Evolutionary conservation across 2,113 vertebrate species (phyloP).

Genomic region (Todiramphus saurophagus): DNA sequence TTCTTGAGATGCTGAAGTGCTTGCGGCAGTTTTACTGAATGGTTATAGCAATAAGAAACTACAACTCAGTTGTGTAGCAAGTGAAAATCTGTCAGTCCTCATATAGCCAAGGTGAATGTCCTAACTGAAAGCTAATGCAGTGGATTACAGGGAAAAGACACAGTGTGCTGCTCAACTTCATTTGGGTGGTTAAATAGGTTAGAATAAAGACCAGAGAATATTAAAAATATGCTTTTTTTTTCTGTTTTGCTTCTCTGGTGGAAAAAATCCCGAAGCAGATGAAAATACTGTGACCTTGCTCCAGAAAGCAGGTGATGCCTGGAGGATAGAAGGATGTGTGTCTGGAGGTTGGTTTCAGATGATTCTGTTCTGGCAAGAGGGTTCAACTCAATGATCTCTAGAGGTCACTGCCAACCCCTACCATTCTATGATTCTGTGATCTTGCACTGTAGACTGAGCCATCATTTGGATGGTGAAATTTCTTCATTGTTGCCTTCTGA

Average conservation of each 20-base stretch:
- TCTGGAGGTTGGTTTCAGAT: not conserved
- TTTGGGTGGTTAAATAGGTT: not conserved
- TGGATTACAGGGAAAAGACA: not conserved
- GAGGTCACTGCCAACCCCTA: no score
- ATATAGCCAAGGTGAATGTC: not conserved
- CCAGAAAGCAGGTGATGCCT: not conserved
- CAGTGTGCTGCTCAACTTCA: rapidly evolving
- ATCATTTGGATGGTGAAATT: not conserved
- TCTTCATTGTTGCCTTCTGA: not conserved
- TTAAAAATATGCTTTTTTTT: not conserved
- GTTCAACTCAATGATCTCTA: no score
- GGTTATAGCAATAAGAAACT: not conserved
- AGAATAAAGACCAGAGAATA: no score
- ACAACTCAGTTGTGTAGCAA: not conserved
- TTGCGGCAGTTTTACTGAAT: not conserved
- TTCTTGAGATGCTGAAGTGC: not conserved
- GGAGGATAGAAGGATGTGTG: not conserved
- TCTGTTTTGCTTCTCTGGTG: not conserved
- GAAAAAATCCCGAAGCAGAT: not conserved
- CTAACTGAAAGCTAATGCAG: not conserved
- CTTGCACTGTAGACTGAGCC: not conserved
- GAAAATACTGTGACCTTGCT: not conserved
- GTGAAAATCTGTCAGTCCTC: not conserved
- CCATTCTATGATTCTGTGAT: no score
- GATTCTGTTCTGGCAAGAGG: no score